Percentiles rank a stretch among this genome's conserved stretches.
Conservation (phyloP, 2,113 vertebrate species). For the Xyrauchen texanus region DNA sequence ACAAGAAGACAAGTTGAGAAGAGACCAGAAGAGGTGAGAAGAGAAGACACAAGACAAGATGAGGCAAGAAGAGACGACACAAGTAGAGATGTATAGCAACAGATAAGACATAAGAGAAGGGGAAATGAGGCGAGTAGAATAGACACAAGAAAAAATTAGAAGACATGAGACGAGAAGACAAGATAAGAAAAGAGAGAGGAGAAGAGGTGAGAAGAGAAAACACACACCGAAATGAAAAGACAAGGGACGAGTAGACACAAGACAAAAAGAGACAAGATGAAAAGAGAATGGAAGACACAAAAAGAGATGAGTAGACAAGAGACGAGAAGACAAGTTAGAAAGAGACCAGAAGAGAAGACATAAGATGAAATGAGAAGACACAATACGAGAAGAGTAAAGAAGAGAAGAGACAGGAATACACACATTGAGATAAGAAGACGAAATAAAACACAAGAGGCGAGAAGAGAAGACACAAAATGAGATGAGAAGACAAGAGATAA, state of each 20-base stretch:
- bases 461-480: not conserved
- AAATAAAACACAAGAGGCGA: not conserved
- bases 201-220: not conserved
- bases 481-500: no score
- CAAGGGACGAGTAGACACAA: no score
- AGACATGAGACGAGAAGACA: no score
- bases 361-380: not conserved
- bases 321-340: not conserved
- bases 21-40: not conserved
- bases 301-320: not conserved
- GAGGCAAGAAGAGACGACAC: no score
- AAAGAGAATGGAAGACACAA: not conserved
- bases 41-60: no score
- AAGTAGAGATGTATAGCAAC: no score
- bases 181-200: not conserved
- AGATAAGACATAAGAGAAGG: not conserved
- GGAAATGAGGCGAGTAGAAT: no score
- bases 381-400: no score
- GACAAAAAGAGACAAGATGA: no score
- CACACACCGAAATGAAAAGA: not conserved
- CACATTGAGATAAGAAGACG: no score
- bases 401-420: not conserved
- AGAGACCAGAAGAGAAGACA: not conserved
- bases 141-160: no score
- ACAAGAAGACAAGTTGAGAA: not conserved